A percentile compares a stretch with the other conserved stretches of the same genome.
Evolutionary conservation across 2,888 invertebrate genomes (phyloP).

Genomic region (Deroplatys truncata): DNA sequence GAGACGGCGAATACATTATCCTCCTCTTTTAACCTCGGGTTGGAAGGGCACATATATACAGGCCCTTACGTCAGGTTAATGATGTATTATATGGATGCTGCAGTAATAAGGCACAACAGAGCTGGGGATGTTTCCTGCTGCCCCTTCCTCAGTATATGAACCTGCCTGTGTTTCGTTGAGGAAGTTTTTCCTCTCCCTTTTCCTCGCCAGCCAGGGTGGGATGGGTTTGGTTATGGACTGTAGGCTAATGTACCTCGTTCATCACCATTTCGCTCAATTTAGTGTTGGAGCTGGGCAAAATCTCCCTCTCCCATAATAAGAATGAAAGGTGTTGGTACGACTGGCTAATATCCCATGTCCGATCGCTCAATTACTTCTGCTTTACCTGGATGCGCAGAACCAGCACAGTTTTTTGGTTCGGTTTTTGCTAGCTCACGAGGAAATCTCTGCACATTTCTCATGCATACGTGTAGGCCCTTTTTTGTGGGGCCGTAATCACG

Average conservation of each 20-base stretch:
- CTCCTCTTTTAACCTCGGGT: slow-evolving; percentile 1
- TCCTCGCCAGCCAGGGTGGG: background rate
- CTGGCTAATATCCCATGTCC: slow-evolving; percentile 16
- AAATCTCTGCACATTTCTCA: background rate
- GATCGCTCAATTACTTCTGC: slow-evolving; percentile 27
- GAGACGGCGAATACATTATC: background rate
- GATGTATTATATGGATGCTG: slow-evolving; percentile 14
- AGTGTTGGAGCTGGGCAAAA: background rate
- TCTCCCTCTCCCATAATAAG: slow-evolving; percentile 21
- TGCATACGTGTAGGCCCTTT: background rate
- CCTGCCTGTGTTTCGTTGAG: slow-evolving; percentile 6
- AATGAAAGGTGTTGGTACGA: slow-evolving; percentile 17
- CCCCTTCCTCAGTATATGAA: background rate
- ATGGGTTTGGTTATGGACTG: slow-evolving; percentile 23
- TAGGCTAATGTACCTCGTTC: slow-evolving; percentile 24
- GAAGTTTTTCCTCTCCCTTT: background rate
- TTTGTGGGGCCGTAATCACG: background rate
- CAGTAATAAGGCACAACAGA: slow-evolving; percentile 3
- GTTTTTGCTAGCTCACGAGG: background rate
- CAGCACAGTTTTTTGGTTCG: background rate
- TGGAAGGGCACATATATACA: background rate
- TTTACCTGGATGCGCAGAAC: slow-evolving; percentile 7
- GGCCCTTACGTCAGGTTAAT: slow-evolving; percentile 6
- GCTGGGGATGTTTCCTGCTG: background rate
- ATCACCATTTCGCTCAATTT: slow-evolving; percentile 30